A percentile compares a stretch with the other conserved stretches of the same genome.
Conservation (phyloP, 2,888 invertebrate genomes). For the Lepidochrysops patricia region DNA sequence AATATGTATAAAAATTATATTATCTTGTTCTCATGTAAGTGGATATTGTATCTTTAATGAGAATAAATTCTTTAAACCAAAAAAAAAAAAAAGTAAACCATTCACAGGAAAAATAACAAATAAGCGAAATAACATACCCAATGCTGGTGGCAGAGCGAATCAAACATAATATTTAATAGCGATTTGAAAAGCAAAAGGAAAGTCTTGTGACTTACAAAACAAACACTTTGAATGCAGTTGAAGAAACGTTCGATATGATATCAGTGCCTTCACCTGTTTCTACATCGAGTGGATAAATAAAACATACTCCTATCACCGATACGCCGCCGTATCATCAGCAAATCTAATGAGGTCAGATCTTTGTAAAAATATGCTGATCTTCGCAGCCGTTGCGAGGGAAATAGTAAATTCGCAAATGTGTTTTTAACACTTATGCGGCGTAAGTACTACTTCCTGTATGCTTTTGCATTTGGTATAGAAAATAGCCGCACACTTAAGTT, state of each 20-base stretch:
- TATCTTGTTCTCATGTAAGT: too few relatives aligned
- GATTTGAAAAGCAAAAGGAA: not conserved
- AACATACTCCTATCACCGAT: not conserved
- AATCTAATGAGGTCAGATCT: not conserved
- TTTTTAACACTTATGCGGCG: too few relatives aligned
- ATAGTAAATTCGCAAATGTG: not conserved
- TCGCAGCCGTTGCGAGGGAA: not conserved
- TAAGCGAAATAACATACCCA: not conserved
- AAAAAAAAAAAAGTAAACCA: too few relatives aligned
- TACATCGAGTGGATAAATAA: not conserved
- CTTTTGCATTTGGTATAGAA: too few relatives aligned
- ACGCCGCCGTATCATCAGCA: not conserved
- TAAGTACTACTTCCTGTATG: too few relatives aligned
- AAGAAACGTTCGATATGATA: not conserved
- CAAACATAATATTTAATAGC: not conserved
- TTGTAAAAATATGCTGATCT: not conserved
- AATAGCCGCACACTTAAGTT: too few relatives aligned
- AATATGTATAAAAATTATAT: too few relatives aligned
- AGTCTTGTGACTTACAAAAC: not conserved
- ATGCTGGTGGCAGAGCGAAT: not conserved
- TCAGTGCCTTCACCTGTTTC: constrained; percentile 6
- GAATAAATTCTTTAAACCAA: too few relatives aligned
- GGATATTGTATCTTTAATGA: too few relatives aligned
- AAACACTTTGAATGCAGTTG: not conserved
- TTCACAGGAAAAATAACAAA: not conserved